Evolutionary conservation across 2,797 vertebrate species (phyloP), one percentile per base, ranked within the genome.

Genomic region (Enteromius mattozi): DNA sequence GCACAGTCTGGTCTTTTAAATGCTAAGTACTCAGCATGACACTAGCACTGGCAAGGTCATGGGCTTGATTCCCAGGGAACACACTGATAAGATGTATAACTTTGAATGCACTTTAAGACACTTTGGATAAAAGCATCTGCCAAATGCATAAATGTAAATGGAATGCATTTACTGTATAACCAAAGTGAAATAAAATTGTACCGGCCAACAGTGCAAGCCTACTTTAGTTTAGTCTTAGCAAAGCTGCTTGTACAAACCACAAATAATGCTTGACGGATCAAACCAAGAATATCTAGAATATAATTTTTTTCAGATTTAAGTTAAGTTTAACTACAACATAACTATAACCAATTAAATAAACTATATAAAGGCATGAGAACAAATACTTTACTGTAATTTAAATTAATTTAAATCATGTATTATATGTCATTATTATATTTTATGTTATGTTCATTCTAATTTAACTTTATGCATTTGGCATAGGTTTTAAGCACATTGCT

Each of bases 1-100:
- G 74, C 51, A 54, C 71, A 76, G 37, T 59, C 51, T 40, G 33
- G 51, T 75, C 33, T 76, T 45, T 37, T 16, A 76, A 76, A 76
- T 56, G 19, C 30, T 54, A 54, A 54, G 33, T 2, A 74, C 72
- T 54, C 72, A 54, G 72, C 72, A 54, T 51, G 71, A 33, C 71
- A 75, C 40, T 35, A 21, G 33, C 72, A 35, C 21, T n/a, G 19
- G 10, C 72, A 56, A 76, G 72, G 49, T 13, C 13, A 56, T 40
- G 51, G 6, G 33, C 51, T 10, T 40, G 33, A 40, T 40, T 24
- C 35, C 51, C 13, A 59, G 51, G 33, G 33, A 76, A 76, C 0
- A 4, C 33, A 24, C 13, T 76, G 21, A 14, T 59, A 56, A 59
- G 74, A 59, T 10, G 13, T 37, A 59, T 59, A 59, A 59, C 21